Conservation (phyloP, 2,888 invertebrate species). For the Drosophila ustulata region DNA sequence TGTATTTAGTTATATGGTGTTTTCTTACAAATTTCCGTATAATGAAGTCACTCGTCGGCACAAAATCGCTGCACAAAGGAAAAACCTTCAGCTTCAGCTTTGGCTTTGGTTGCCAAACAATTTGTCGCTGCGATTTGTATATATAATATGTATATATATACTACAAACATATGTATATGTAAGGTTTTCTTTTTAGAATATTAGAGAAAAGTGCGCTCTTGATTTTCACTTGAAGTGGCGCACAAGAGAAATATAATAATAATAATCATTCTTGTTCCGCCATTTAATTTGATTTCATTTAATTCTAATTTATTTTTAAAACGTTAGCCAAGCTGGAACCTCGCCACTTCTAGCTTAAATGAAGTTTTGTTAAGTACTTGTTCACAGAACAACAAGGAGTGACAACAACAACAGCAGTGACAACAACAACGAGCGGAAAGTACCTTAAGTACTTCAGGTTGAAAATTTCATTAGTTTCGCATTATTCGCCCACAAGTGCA, state of each 20-base stretch:
- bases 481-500: conserved; percentile 66
- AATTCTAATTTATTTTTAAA: conserved; percentile 59
- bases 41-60: conserved; percentile 76
- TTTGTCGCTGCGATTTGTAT: conserved; percentile 57
- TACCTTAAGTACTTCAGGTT: conserved; percentile 67
- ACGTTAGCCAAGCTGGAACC: conserved; percentile 8
- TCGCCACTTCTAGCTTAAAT: conserved; percentile 75
- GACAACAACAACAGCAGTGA: conserved; percentile 28
- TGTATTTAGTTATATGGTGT: conserved; percentile 58
- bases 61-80: conserved; percentile 59
- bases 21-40: conserved; percentile 70
- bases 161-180: conserved; percentile 7
- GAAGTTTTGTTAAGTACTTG: conserved; percentile 78
- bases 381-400: conserved; percentile 48
- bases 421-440: conserved; percentile 32
- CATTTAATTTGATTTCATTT: conserved; percentile 68
- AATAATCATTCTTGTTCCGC: conserved; percentile 46
- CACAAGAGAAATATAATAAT: conserved; percentile 51
- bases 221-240: conserved; percentile 70
- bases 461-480: conserved; percentile 77
- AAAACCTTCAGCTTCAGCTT: conserved; percentile 31
- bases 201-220: conserved; percentile 67
- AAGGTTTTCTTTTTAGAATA: conserved; percentile 54
- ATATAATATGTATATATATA: no score
- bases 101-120: conserved; percentile 52